A percentile compares a stretch with the other conserved stretches of the same genome.
These are phyloP conservation scores for Steinernema hermaphroditum DNA, from an alignment of 2,888 invertebrate species.

Conservation along the genomic window DNA sequence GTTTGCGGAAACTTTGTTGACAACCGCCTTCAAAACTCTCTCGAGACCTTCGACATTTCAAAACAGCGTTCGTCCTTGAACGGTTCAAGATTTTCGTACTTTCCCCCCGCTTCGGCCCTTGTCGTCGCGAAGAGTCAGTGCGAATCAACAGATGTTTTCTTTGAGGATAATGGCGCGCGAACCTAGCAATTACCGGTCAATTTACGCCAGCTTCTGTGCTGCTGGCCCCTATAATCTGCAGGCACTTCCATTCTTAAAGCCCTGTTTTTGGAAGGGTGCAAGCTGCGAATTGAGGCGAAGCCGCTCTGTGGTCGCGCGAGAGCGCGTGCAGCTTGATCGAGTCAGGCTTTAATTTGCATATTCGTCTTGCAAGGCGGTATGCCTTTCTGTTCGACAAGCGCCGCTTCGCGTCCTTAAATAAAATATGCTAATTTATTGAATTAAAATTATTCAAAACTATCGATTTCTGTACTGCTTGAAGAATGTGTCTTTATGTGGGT, in stretches of 20 bases:
- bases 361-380: constrained; percentile 27
- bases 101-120: background rate
- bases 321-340: constrained; percentile 26
- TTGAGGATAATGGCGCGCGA: constrained; percentile 19
- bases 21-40: constrained; percentile 14
- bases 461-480: constrained; percentile 7
- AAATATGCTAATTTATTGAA: constrained; percentile 31
- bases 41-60: background rate
- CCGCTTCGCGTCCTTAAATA: background rate
- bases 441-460: constrained; percentile 29
- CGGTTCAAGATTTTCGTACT: constrained; percentile 6
- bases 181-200: constrained; percentile 30
- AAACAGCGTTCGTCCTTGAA: constrained; percentile 8
- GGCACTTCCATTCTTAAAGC: background rate
- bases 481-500: constrained; percentile 22
- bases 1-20: constrained; percentile 23
- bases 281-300: constrained; percentile 1
- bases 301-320: background rate
- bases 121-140: background rate
- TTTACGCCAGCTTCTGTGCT: background rate
- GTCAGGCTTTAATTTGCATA: constrained; percentile 19
- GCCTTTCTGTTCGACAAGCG: constrained; percentile 13
- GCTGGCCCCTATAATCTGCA: constrained; percentile 21
- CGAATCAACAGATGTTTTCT: constrained; percentile 30
- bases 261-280: constrained; percentile 17